A percentile compares a stretch with the other conserved stretches of the same genome.
Conservation (phyloP, 2,797 vertebrate genomes). For the Acipenser transmontanus region DNA sequence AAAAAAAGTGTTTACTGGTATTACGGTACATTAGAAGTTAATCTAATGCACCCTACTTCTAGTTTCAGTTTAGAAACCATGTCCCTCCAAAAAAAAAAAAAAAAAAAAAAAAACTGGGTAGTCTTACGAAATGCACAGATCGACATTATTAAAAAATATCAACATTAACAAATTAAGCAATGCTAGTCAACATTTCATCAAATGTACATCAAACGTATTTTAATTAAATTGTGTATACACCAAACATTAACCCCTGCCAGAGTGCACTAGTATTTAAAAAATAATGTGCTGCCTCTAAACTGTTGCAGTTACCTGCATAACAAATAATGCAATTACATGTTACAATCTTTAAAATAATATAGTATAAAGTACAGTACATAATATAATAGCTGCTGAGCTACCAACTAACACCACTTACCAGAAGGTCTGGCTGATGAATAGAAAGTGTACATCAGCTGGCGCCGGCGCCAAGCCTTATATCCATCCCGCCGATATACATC, state of each 20-base stretch:
- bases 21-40: neutral
- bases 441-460: slow-evolving; percentile 84
- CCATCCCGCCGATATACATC: slow-evolving; percentile 48
- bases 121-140: too few relatives aligned
- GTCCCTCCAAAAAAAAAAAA: slow-evolving; percentile 15
- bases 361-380: neutral
- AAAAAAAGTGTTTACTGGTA: neutral
- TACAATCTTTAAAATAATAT: too few relatives aligned
- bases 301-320: too few relatives aligned
- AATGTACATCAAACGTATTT: too few relatives aligned
- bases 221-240: too few relatives aligned
- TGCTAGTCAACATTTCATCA: too few relatives aligned
- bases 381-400: neutral
- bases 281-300: too few relatives aligned
- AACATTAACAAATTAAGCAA: too few relatives aligned
- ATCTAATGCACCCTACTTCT: neutral
- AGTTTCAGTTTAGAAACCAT: slow-evolving; percentile 14
- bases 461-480: slow-evolving; percentile 95
- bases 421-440: slow-evolving; percentile 25
- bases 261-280: too few relatives aligned
- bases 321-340: too few relatives aligned
- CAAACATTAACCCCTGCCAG: too few relatives aligned
- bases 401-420: neutral
- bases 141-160: too few relatives aligned
- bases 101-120: slow-evolving; percentile 1